These are phyloP conservation scores for Eurystomus glaucurus DNA, from an alignment of 2,797 vertebrate genomes.

Conservation along the genomic window DNA sequence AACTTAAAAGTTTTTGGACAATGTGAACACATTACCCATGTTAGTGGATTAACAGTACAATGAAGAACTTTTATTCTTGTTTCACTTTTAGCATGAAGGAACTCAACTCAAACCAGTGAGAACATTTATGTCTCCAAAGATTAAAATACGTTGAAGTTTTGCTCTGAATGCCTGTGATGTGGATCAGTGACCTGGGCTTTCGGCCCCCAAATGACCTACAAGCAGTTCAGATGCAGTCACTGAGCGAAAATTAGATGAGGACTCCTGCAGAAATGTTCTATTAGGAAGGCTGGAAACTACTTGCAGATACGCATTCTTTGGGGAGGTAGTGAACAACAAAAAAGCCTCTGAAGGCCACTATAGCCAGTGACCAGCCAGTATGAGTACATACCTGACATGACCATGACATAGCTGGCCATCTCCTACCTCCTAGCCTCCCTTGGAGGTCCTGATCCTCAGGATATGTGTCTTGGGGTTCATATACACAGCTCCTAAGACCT, in stretches of 20 bases:
- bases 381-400: background rate
- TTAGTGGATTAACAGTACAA: background rate
- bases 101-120: background rate
- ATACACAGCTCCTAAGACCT: background rate
- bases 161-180: accelerated
- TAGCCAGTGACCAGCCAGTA: background rate
- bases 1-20: background rate
- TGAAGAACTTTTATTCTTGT: background rate
- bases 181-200: background rate
- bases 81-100: background rate
- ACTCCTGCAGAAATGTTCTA: accelerated
- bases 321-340: background rate
- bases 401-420: background rate
- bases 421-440: background rate
- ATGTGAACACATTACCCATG: background rate
- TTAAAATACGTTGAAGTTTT: background rate
- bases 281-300: background rate
- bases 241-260: background rate
- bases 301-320: background rate
- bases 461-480: background rate
- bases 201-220: background rate
- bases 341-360: background rate
- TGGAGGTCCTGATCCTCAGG: background rate
- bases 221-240: background rate
- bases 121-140: background rate